phyloP scores from a whole-genome alignment of 2,797 vertebrate genomes.

The Periophthalmus magnuspinnatus region DNA sequence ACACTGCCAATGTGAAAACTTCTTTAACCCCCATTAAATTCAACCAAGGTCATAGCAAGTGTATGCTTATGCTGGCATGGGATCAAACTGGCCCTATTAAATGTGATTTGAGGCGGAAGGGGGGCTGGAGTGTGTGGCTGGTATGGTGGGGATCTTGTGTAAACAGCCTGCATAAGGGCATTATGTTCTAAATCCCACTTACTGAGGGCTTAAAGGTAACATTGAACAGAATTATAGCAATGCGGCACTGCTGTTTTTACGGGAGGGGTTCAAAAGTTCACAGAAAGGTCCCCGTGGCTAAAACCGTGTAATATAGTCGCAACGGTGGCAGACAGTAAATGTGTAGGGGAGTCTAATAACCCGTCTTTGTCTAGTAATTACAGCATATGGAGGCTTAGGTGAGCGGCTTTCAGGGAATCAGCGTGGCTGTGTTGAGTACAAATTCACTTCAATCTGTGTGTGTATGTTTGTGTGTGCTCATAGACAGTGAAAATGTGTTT shows the following conservation, averaged over 20 bases:
- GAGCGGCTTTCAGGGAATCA: slow-evolving; percentile 18
- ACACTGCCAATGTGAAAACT: slow-evolving; percentile 91
- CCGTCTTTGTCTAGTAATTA: slow-evolving; percentile 49
- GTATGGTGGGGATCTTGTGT: slow-evolving; percentile 80
- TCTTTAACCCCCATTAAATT: slow-evolving; percentile 98
- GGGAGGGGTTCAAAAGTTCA: slow-evolving; percentile 74
- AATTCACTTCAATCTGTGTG: slow-evolving; percentile 16
- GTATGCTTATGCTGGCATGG: slow-evolving; percentile 93
- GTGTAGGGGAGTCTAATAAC: slow-evolving; percentile 54
- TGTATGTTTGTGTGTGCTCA: slow-evolving; percentile 15
- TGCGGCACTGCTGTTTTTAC: slow-evolving; percentile 67
- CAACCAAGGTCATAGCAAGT: slow-evolving; percentile 95
- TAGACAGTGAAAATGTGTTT: slow-evolving; percentile 20
- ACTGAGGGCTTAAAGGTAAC: slow-evolving; percentile 77
- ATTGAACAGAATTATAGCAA: slow-evolving; percentile 73
- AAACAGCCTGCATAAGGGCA: slow-evolving; percentile 91
- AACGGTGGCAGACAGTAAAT: slow-evolving; percentile 56
- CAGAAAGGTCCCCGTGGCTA: slow-evolving; percentile 48
- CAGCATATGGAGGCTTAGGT: slow-evolving; percentile 17
- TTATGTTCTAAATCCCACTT: slow-evolving; percentile 89
- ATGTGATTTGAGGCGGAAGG: slow-evolving; percentile 83
- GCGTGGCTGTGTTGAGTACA: slow-evolving; percentile 11
- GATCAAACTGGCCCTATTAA: slow-evolving; percentile 97
- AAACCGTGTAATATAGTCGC: slow-evolving; percentile 59
- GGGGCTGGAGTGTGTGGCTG: slow-evolving; percentile 57